Evolutionary conservation across 2,797 vertebrate species (phyloP), one percentile per base, ranked within the genome.

Genomic region (Selene dorsalis): DNA sequence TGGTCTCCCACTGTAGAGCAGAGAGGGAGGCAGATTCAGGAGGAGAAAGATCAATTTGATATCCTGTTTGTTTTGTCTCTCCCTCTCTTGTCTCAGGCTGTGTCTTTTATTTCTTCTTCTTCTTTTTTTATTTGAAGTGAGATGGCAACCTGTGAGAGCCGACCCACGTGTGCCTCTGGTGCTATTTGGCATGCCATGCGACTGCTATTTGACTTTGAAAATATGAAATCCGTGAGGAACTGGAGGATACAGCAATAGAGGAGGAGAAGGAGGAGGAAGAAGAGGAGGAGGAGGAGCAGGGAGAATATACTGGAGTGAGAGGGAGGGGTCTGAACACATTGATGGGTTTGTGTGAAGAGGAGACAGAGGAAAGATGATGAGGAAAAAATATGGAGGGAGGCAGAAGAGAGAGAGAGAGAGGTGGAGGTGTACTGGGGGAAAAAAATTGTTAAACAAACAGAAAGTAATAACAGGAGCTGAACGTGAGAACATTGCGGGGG

Each of bases 381-480:
- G 63, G 59, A 62, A 67, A 61, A 63, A 73, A 64, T 6, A 57
- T 50, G 79, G 32, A 64, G 16, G 55, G 60, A 45, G 73, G 56
- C 52, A 47, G 52, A n/a, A 55, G 9, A 22, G 38, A 59, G 18
- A 55, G 58, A 45, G 41, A 65, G 61, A 43, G 38, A 18, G 83
- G 69, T 77, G 74, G 82, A 70, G 76, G 71, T 73, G 79, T 45
- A 77, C 78, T 0, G 41, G 30, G 28, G 57, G 20, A 52, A 18
- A 43, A 69, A 79, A 78, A 72, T 57, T 83, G 88, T 86, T 87
- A 86, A 89, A 89, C 85, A 94, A 94, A 94, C 88, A 93, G 78
- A 84, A 90, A 88, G 87, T 87, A 91, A 91, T 91, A 92, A 90
- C 73, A 75, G 80, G 69, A 77, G 73, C 48, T n/a, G 89, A 86